Conservation (phyloP, 2,797 vertebrate genomes). For the Fundulus diaphanus region DNA sequence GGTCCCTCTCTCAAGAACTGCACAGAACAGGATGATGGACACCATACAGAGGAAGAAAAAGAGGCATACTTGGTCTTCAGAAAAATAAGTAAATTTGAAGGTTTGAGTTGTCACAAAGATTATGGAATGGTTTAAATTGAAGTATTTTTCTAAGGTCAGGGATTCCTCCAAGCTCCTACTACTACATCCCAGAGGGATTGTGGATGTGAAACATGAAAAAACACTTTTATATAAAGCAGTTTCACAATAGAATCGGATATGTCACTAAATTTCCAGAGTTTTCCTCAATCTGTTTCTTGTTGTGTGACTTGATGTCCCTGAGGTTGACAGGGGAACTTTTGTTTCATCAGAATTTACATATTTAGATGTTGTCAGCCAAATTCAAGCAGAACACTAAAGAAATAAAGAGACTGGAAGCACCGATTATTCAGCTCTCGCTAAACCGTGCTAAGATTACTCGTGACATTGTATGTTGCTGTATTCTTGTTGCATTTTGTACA, state of each 20-base stretch:
- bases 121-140: not conserved
- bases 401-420: not conserved
- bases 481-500: not conserved
- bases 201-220: not conserved
- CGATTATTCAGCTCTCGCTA: not conserved
- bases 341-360: not conserved
- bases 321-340: slow-evolving; percentile 6
- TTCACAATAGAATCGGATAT: not conserved
- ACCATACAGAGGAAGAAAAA: slow-evolving; percentile 1
- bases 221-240: not conserved
- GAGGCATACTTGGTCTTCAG: not conserved
- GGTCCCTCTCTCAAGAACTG: slow-evolving; percentile 21
- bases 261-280: not conserved
- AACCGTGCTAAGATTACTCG: not conserved
- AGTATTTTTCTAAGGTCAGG: slow-evolving; percentile 2
- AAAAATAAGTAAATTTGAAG: slow-evolving; percentile 11
- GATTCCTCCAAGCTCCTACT: not conserved
- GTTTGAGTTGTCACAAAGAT: slow-evolving; percentile 5
- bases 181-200: not conserved
- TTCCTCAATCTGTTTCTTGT: not conserved
- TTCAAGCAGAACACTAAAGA: slow-evolving; percentile 1
- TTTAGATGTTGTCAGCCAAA: not conserved
- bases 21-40: slow-evolving; percentile 30
- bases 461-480: not conserved
- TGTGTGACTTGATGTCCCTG: not conserved